A percentile compares a stretch with the other conserved stretches of the same genome.
These are phyloP conservation scores for Tetrao urogallus DNA, from an alignment of 2,113 vertebrate genomes.

Conservation along the genomic window DNA sequence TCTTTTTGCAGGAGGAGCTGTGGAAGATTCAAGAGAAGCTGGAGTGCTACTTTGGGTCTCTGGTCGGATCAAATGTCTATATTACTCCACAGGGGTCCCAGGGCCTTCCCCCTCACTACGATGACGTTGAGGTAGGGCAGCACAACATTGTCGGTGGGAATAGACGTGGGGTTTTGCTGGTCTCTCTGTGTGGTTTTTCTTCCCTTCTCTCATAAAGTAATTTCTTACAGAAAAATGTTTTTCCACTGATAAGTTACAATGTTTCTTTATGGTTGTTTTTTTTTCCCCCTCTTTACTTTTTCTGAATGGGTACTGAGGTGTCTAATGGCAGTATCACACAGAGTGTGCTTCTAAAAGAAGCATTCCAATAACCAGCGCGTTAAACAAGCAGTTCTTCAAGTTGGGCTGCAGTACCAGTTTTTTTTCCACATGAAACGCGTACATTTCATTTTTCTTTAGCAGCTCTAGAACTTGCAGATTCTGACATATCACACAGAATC, in stretches of 20 bases:
- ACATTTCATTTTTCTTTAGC: not conserved
- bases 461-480: not conserved
- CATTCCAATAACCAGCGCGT: not conserved
- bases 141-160: not conserved
- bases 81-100: slow-evolving; percentile 89
- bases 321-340: too few relatives aligned
- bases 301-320: too few relatives aligned
- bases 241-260: not conserved
- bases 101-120: slow-evolving; percentile 91
- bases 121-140: slow-evolving; percentile 91
- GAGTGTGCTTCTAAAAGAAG: not conserved
- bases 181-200: accelerated
- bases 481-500: not conserved
- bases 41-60: slow-evolving; percentile 90
- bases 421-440: not conserved
- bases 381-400: not conserved
- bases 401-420: not conserved
- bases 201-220: not conserved
- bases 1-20: slow-evolving; percentile 84
- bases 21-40: slow-evolving; percentile 93
- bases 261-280: too few relatives aligned
- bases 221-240: not conserved
- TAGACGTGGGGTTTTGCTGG: not conserved
- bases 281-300: too few relatives aligned
- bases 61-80: slow-evolving; percentile 94